Percentiles rank a stretch among this genome's conserved stretches.
Conservation (phyloP, 2,888 invertebrate species). For the Pegoplata infirma region DNA sequence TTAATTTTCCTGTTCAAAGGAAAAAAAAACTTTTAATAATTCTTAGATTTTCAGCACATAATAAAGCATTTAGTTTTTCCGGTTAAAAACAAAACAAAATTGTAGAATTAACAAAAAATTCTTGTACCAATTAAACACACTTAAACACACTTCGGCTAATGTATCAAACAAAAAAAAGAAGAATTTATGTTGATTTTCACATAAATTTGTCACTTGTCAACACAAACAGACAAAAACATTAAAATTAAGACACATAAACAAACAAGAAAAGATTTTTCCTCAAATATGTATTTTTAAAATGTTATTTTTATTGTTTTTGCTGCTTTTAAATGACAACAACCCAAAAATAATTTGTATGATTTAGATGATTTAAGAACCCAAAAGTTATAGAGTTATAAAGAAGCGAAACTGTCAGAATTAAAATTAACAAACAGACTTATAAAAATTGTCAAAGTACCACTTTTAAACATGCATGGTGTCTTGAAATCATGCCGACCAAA, state of each 20-base stretch:
- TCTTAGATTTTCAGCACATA: not conserved
- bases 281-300: too few species aligned
- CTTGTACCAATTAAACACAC: not conserved
- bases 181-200: not conserved
- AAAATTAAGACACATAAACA: conserved; percentile 18
- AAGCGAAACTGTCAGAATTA: too few species aligned
- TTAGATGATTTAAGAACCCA: not conserved
- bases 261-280: conserved; percentile 23
- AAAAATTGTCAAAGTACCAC: too few species aligned
- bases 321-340: not conserved
- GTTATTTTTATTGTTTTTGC: not conserved
- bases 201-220: conserved; percentile 50
- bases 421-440: too few species aligned
- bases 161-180: not conserved
- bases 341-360: not conserved
- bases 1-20: not conserved
- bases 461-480: too few species aligned
- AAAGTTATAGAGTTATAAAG: not conserved
- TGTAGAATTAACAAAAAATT: not conserved
- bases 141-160: not conserved
- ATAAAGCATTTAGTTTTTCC: not conserved
- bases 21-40: not conserved
- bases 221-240: conserved; percentile 25
- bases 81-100: not conserved
- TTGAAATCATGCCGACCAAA: too few species aligned